phyloP scores from a whole-genome alignment of 2,797 vertebrate species.

The Sphenodon punctatus region DNA sequence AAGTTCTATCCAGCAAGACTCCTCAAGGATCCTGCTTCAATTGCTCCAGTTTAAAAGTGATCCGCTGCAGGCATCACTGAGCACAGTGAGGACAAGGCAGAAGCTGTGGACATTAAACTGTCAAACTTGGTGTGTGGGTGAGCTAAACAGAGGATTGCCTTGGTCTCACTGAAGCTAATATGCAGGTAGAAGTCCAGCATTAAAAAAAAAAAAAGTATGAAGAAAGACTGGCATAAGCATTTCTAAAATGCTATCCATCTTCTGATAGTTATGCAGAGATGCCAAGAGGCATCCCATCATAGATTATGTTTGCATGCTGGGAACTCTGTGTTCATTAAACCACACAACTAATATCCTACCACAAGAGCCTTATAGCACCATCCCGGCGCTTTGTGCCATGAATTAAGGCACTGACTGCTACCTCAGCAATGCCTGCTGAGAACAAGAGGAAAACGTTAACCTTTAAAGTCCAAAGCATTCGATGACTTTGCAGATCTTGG shows the following conservation, averaged over 20 bases:
- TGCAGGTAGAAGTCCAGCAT: not conserved
- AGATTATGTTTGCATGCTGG: not conserved
- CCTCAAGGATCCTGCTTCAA: constrained; percentile 37
- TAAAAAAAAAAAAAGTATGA: not conserved
- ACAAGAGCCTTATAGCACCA: not conserved
- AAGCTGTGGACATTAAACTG: not conserved
- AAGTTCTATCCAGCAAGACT: constrained; percentile 20
- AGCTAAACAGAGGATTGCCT: constrained; percentile 6
- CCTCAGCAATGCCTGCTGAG: not conserved
- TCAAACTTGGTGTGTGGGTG: constrained; percentile 12
- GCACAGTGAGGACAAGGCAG: not conserved
- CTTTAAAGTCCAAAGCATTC: too few relatives aligned
- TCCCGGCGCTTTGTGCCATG: not conserved
- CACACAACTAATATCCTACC: not conserved
- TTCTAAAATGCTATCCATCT: not conserved
- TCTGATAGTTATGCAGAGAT: not conserved
- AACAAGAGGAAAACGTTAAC: too few relatives aligned
- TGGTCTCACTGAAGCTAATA: not conserved
- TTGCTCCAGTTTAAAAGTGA: not conserved
- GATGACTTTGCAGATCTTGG: too few relatives aligned
- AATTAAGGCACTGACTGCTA: not conserved
- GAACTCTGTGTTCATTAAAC: not conserved
- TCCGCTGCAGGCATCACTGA: not conserved
- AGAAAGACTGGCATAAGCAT: not conserved
- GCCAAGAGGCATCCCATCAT: not conserved